Base-by-base conservation (phyloP, 1,140 invertebrate species). In the Drosophila seguyi region DNA sequence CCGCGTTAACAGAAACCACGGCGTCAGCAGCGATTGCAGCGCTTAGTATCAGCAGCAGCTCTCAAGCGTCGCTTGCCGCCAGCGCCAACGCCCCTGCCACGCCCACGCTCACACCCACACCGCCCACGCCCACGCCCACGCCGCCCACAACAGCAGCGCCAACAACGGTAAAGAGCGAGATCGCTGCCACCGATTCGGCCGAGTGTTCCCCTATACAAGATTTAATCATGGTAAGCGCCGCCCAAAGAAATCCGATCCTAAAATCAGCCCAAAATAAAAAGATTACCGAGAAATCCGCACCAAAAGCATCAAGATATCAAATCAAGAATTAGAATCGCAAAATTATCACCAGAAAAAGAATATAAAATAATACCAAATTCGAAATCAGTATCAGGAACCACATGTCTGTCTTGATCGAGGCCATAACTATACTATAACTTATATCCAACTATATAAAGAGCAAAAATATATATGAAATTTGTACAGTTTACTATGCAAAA, bases 41-140 rank as follows among this genome's bases (percentile, higher is more conserved):
- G 87, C 87, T 91, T 71, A 91, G 83, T 88, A 91, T 88, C 80
- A 91, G 83, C 88, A 91, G 90, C 88, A 90, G 83, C 87, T 91
- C 82, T 73, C 86, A 91, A 79, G 81, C 88, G 71, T 86, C 87
- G 88, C 79, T 86, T 69, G 83, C 82, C 71, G 69, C 22, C 47
- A 62, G 69, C 65, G 47, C 50, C 56, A 62, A 47, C 69, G 75
- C 63, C 56, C 52, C 27, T 42, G 44, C 56, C 65, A 66, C 72
- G 31, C 65, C 72, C 52, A 59, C 60, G 42, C 71, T 56, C 25
- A 57, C 29, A 55, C 39, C 36, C 52, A 45, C 61, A 79, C 29
- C 82, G 59, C 59, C 79, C 60, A 45, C 63, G 63, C 38, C 75
- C 11, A 36, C 63, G 20, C 50, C 74, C 34, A 27, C 74, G 41